Evolutionary conservation across 2,797 vertebrate genomes (phyloP), one percentile per base, ranked within the genome.

Genomic region (Rhodeus uyekii): DNA sequence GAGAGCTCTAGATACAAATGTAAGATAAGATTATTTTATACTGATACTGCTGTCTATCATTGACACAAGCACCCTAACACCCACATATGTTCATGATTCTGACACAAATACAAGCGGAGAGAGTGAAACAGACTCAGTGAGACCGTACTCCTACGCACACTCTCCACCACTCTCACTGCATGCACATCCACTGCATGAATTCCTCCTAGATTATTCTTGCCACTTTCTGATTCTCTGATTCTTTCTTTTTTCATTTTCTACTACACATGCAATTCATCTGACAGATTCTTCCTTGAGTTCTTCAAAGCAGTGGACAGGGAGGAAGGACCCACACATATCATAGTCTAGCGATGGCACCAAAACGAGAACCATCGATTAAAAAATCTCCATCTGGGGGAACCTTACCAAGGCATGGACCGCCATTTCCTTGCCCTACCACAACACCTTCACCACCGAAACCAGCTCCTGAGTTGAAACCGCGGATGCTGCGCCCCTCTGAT

Each of bases 331-430:
- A 69, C 53, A 44, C 50, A 69, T 61, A 60, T 46, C 18, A 60
- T 7, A 63, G 48, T 65, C 84, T 63, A 68, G 53, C 32, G 87
- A 95, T 95, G 94, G 91, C 93, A 90, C 92, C 92, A 24, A 95
- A 95, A 92, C 90, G 90, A 92, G 93, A 95, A 90, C 53, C 92
- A 16, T 94, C 93, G 4, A 90, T 94, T 53, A 95, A 95, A 89
- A 95, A 95, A 83, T 90, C 90, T 76, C 87, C 92, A 82, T 93
- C 93, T 44, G 90, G 90, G 8, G 91, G 90, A 80, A 81, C 79
- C 6, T 89, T 91, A 83, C 89, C 92, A 63, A 92, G 93, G 83
- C 89, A 93, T 38, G 94, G 94, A 87, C 94, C 94, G 64, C 94
- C 94, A 2, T 95, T 92, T 80, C 94, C 94, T 68, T 90, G 88